These are phyloP conservation scores for Limnephilus marmoratus DNA, from an alignment of 2,888 invertebrate species.

Conservation along the genomic window DNA sequence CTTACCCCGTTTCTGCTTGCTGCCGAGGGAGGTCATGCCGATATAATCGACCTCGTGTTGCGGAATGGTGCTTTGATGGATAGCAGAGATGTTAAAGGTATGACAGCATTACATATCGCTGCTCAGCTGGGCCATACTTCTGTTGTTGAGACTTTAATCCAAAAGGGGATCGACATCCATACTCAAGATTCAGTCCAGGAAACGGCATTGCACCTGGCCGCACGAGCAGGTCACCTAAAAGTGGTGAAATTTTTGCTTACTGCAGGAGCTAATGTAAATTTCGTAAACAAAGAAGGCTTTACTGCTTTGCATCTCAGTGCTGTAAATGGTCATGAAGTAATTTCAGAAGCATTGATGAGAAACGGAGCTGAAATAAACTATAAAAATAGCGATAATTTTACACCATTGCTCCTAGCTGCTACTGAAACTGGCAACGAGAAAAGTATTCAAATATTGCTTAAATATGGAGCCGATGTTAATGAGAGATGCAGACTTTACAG, in stretches of 20 bases:
- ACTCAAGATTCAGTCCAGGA: too few relatives aligned
- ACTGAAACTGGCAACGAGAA: background rate
- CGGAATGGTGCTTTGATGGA: background rate
- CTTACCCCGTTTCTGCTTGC: background rate
- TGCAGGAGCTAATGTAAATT: too few relatives aligned
- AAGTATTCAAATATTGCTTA: background rate
- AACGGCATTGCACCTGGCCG: too few relatives aligned
- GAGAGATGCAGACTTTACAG: background rate
- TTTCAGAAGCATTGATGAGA: background rate
- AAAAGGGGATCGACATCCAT: too few relatives aligned
- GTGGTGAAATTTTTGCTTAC: too few relatives aligned
- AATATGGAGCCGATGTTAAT: background rate
- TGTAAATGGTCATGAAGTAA: too few relatives aligned
- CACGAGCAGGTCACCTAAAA: too few relatives aligned
- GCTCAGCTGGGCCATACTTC: background rate
- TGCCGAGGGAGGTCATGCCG: background rate
- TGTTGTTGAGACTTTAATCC: too few relatives aligned
- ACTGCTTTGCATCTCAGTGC: too few relatives aligned
- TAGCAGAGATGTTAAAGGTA: background rate
- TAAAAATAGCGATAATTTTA: background rate
- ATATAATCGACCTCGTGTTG: background rate
- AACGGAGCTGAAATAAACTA: background rate
- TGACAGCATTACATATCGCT: background rate
- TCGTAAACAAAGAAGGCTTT: too few relatives aligned
- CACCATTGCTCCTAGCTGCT: background rate